Conservation (phyloP, 2,888 invertebrate genomes). For the Andrena haemorrhoa region DNA sequence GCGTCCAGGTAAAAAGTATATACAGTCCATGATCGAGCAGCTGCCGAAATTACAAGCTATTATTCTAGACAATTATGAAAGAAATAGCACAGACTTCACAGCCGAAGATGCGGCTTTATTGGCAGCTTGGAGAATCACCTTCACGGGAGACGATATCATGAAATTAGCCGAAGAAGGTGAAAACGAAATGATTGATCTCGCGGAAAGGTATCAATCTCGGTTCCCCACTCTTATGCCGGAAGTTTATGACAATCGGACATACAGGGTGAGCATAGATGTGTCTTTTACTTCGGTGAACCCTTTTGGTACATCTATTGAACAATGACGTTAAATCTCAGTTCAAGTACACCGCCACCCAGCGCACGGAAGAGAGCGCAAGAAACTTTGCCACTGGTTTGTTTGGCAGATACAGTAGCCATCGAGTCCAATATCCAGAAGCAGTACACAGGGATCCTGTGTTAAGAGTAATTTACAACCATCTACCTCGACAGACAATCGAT, state of each 20-base stretch:
- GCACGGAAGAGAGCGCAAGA: conserved; percentile 91
- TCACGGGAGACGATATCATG: conserved; percentile 87
- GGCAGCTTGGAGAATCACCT: conserved; percentile 87
- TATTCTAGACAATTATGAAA: conserved; percentile 86
- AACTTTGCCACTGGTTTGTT: conserved; percentile 92
- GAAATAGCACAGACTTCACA: conserved; percentile 85
- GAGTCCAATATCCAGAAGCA: conserved; percentile 89
- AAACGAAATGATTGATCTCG: conserved; percentile 90
- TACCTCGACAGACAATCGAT: neutral
- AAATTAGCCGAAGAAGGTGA: conserved; percentile 90
- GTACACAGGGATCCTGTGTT: conserved; percentile 88
- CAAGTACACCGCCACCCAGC: conserved; percentile 91
- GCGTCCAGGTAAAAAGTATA: conserved; percentile 88
- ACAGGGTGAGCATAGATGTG: conserved; percentile 84
- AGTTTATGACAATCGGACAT: conserved; percentile 87
- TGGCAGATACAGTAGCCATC: conserved; percentile 87
- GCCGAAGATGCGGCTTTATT: conserved; percentile 85
- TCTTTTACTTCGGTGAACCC: neutral
- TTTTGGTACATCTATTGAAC: neutral
- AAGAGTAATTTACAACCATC: conserved; percentile 86
- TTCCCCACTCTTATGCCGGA: conserved; percentile 89
- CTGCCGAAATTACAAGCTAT: conserved; percentile 86
- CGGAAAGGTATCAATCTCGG: conserved; percentile 90
- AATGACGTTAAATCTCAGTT: conserved; percentile 86
- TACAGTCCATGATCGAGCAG: conserved; percentile 86